Base-by-base conservation (phyloP, 2,113 vertebrate species). In the Dicaeum eximium region DNA sequence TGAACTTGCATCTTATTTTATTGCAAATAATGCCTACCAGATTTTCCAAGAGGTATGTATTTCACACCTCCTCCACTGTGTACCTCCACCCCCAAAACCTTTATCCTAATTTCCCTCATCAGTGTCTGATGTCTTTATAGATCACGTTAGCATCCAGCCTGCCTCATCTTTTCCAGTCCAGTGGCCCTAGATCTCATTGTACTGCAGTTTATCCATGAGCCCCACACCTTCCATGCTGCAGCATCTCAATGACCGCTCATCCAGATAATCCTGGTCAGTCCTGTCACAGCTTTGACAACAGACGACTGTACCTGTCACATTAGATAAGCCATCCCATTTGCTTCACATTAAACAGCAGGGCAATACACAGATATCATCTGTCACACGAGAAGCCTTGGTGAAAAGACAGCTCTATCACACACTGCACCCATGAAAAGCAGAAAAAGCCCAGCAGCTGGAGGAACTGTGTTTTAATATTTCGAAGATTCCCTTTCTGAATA, bases 311-410 rank as follows among this genome's bases (percentile, higher is more conserved):
- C 88, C 93, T 96, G 95, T 92, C 93, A 95, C 90, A 64, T 93
- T 71, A 97, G 95, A 96, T 96, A 96, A 97, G 71, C 82, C 60
- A 83, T 45, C 65, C 93, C 81, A 70, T 96, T 97, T 96, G 90
- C 92, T 78, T 86, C 88, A 27, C 79, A 57, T 93, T 96, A 93
- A 96, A 71, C 72, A 66, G 82, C 79, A 92, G 85, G 72, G 65
- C 80, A 91, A 88, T 57, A 90, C 85, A 92, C 17, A 91, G 95
- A 92, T 88, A 95, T 95, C 93, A 96, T 88, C 94, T 95, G 94
- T 93, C 93, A 94, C 67, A 67, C 0, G 7, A 65, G 87, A 47
- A 74, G 74, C 78, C 79, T 73, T 28, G 54, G 71, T 94, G 88
- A 86, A 96, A 95, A 94, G 92, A 92, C 90, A 94, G 67, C 90